phyloP scores from a whole-genome alignment of 1,140 invertebrate genomes.

The Ips typographus region DNA sequence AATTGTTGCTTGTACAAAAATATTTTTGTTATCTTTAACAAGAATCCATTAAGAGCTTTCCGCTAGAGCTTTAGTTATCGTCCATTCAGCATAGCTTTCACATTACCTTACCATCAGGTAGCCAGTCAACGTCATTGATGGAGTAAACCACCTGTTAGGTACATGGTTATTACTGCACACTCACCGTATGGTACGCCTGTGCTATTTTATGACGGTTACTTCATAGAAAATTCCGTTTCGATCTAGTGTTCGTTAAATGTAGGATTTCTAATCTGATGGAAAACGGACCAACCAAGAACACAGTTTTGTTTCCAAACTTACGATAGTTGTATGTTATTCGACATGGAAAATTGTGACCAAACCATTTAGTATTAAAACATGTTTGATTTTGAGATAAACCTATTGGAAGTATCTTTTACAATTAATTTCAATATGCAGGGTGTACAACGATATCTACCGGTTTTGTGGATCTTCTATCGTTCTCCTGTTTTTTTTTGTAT shows the following conservation, averaged over 20 bases:
- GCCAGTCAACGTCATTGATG: neutral
- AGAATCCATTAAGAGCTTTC: neutral
- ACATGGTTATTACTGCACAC: neutral
- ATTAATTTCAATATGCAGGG: no score
- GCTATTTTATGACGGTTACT: neutral
- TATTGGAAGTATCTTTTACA: no score
- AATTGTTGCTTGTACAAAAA: neutral
- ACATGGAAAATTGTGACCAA: neutral
- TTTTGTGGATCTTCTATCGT: no score
- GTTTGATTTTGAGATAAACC: no score
- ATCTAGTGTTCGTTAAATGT: neutral
- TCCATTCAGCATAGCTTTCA: neutral
- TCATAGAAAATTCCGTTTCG: neutral
- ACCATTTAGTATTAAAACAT: neutral
- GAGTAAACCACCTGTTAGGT: slow-evolving; percentile 3
- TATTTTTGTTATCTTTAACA: neutral
- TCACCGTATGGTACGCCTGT: slow-evolving; percentile 1
- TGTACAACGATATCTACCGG: no score
- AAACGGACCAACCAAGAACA: neutral
- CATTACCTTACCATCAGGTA: slow-evolving; percentile 7
- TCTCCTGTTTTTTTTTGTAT: no score
- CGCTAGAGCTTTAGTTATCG: neutral
- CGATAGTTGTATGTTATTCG: neutral
- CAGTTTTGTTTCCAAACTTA: neutral
- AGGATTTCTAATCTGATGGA: neutral